A percentile compares a stretch with the other conserved stretches of the same genome.
Evolutionary conservation across 2,797 vertebrate species (phyloP).

Genomic region (Ctenochaetus hawaiiensis): DNA sequence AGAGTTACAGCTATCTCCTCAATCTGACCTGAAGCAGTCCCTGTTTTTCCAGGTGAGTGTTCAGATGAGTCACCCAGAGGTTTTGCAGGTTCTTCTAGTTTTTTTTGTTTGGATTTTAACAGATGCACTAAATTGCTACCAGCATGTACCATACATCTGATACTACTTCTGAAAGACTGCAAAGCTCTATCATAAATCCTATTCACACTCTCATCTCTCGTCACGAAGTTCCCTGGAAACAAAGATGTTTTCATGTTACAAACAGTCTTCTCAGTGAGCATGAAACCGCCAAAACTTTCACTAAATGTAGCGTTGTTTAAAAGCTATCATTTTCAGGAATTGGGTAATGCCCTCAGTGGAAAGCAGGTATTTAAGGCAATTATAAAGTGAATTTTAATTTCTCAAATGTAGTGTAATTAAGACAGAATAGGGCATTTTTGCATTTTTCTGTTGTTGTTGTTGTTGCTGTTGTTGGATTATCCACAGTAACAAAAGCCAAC

Average conservation of each 20-base stretch:
- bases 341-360: background rate
- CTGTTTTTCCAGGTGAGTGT: conserved; percentile 62
- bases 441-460: background rate
- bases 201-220: conserved; percentile 3
- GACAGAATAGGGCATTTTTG: background rate
- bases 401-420: conserved; percentile 7
- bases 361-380: background rate
- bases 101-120: conserved; percentile 45
- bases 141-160: conserved; percentile 41
- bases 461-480: background rate
- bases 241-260: conserved; percentile 7
- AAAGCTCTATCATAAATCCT: conserved; percentile 17
- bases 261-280: background rate
- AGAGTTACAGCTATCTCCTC: conserved; percentile 26
- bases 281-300: conserved; percentile 3
- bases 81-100: conserved; percentile 56
- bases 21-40: conserved; percentile 37
- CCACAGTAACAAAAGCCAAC: background rate
- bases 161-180: background rate
- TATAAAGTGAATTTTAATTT: conserved; percentile 6
- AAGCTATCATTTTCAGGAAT: background rate
- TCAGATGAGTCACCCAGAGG: conserved; percentile 57
- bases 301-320: conserved; percentile 8
- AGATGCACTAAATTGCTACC: conserved; percentile 48
- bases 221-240: conserved; percentile 1